Percentiles rank a stretch among this genome's conserved stretches.
Evolutionary conservation across 2,888 invertebrate genomes (phyloP).

Genomic region (Syrphus vitripennis): DNA sequence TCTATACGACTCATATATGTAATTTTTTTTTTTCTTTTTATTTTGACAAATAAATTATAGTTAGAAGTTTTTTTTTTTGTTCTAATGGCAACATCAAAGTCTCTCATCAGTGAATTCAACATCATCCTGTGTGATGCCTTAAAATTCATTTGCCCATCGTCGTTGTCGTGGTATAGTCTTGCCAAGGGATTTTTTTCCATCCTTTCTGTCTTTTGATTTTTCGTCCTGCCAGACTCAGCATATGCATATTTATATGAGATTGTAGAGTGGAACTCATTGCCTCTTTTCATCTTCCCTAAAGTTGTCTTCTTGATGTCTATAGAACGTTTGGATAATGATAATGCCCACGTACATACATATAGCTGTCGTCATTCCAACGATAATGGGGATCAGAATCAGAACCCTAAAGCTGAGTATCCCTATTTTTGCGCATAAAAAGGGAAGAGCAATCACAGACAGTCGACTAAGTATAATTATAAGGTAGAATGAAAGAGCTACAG

Average conservation of each 20-base stretch:
- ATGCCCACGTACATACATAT: neutral
- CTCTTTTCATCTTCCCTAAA: neutral
- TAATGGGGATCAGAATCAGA: neutral
- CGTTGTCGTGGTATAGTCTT: neutral
- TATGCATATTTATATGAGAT: too few relatives aligned
- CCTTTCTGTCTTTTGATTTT: slow-evolving; percentile 26
- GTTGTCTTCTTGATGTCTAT: slow-evolving; percentile 17
- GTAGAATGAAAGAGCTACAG: neutral
- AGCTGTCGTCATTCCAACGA: neutral
- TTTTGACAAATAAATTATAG: neutral
- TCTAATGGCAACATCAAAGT: slow-evolving; percentile 30
- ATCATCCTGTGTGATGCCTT: slow-evolving; percentile 7
- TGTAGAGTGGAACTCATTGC: neutral
- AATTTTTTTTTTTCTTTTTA: neutral
- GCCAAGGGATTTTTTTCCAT: neutral
- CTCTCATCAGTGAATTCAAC: slow-evolving; percentile 37
- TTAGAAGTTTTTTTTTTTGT: slow-evolving; percentile 30
- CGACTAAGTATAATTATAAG: slow-evolving; percentile 47
- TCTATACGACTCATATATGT: neutral
- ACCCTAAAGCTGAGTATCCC: slow-evolving; percentile 17
- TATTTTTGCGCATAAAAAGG: neutral
- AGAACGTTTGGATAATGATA: slow-evolving; percentile 12
- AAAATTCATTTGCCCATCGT: slow-evolving; percentile 28
- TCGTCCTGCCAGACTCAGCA: neutral
- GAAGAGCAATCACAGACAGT: slow-evolving; percentile 57